A percentile compares a stretch with the other conserved stretches of the same genome.
phyloP scores from a whole-genome alignment of 2,888 invertebrate species.

The Actias luna region DNA sequence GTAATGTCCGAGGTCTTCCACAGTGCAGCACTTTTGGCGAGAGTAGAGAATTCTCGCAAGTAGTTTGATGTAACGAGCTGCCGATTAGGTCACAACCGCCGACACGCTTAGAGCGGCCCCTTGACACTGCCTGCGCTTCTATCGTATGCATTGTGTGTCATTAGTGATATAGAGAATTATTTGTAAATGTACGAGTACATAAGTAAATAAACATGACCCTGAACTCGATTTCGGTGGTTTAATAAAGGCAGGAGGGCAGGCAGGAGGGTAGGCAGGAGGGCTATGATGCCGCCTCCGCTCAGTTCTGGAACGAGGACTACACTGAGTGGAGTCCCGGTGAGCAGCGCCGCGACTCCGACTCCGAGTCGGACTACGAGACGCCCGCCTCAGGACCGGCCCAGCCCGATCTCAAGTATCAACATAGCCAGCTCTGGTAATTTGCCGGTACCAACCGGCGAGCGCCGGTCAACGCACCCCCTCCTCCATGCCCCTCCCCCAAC shows the following conservation, averaged over 20 bases:
- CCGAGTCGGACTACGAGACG: conserved; percentile 18
- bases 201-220: background rate
- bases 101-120: no score
- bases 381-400: background rate
- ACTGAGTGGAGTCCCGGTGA: conserved; percentile 10
- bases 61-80: no score
- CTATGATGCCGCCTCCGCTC: background rate
- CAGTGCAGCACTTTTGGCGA: background rate
- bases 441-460: conserved; percentile 10
- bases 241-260: background rate
- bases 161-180: background rate
- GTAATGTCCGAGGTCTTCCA: background rate
- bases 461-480: conserved; percentile 14
- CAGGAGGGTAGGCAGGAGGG: background rate
- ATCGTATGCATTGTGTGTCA: background rate
- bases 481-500: conserved; percentile 15
- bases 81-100: no score
- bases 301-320: conserved; percentile 18
- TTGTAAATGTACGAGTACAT: background rate
- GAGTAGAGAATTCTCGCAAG: no score
- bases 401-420: background rate
- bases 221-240: background rate
- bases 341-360: conserved; percentile 15
- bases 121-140: background rate
- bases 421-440: background rate